phyloP scores from a whole-genome alignment of 2,888 invertebrate species.

The Caenorhabditis angaria region DNA sequence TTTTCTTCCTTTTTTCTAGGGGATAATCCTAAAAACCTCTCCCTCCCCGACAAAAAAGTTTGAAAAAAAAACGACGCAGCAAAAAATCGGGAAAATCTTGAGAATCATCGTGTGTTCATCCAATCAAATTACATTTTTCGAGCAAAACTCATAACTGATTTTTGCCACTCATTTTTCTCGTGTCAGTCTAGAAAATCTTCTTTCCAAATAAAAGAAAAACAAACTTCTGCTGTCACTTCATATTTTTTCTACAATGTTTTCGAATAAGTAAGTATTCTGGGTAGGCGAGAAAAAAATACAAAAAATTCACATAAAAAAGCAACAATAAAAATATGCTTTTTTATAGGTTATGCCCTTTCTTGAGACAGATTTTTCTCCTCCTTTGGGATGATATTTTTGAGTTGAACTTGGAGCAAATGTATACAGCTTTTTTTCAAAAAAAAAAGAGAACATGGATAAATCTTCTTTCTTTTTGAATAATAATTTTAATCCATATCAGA shows the following conservation, averaged over 20 bases:
- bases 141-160: slow-evolving; percentile 4
- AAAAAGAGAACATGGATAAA: too few species aligned
- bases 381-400: too few species aligned
- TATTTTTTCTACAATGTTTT: neutral
- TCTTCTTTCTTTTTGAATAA: too few species aligned
- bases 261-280: neutral
- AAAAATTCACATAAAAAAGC: neutral
- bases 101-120: slow-evolving; percentile 1
- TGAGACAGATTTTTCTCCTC: too few species aligned
- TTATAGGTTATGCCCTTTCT: too few species aligned
- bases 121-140: neutral
- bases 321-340: too few species aligned
- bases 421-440: too few species aligned
- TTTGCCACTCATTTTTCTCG: too few species aligned
- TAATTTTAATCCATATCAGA: too few species aligned
- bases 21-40: neutral
- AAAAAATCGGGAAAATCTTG: neutral
- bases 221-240: neutral
- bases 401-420: too few species aligned
- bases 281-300: neutral
- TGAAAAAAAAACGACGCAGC: neutral
- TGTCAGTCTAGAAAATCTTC: neutral
- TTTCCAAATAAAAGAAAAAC: neutral
- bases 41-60: neutral
- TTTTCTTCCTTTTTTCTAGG: neutral